A percentile compares a stretch with the other conserved stretches of the same genome.
These are phyloP conservation scores for Cromileptes altivelis DNA, from an alignment of 2,113 vertebrate genomes.

Conservation along the genomic window DNA sequence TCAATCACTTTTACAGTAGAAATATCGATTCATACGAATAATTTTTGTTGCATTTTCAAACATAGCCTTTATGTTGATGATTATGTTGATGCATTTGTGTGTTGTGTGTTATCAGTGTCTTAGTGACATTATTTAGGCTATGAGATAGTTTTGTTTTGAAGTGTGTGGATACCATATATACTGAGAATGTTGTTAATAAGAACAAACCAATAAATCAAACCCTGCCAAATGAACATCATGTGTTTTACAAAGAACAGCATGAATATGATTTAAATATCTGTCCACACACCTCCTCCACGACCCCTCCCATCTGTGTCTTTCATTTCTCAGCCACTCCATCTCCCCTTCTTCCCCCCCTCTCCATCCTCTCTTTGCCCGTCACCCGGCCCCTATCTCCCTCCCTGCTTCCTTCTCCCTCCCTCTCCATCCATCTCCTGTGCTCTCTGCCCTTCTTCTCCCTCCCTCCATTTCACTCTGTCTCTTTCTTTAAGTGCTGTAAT, in stretches of 20 bases:
- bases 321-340: neutral
- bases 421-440: neutral
- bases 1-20: neutral
- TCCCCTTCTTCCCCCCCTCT: no score
- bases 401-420: neutral
- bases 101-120: neutral
- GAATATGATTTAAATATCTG: constrained; percentile 4
- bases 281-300: neutral
- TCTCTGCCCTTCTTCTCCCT: neutral
- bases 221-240: neutral
- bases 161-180: neutral
- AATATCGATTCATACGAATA: no score
- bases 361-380: neutral
- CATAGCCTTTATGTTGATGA: neutral
- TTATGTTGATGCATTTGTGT: neutral
- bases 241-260: neutral
- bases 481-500: neutral
- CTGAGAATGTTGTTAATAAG: neutral
- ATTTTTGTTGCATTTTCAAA: neutral
- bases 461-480: neutral
- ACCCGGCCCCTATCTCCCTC: neutral
- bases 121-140: neutral
- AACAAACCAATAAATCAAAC: neutral
- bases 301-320: neutral
- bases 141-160: neutral